Evolutionary conservation across 1,140 invertebrate genomes (phyloP).

Genomic region (Drosophila truncata): DNA sequence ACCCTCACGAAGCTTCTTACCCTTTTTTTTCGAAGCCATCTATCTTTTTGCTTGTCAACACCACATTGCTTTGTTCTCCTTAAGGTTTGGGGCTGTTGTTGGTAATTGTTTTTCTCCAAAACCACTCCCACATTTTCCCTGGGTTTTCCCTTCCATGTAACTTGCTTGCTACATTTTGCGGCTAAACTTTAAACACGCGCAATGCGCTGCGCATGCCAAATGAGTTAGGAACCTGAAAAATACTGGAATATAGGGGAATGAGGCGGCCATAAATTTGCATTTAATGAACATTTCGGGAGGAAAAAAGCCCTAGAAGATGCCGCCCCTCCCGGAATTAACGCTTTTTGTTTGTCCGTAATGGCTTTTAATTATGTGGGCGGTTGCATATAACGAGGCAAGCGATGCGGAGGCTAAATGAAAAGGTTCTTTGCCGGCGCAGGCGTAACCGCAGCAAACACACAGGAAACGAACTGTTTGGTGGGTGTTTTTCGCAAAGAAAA

Average conservation of each 20-base stretch:
- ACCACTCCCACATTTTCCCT: slow-evolving; percentile 14
- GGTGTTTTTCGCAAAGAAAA: slow-evolving; percentile 38
- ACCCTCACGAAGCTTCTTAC: neutral
- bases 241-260: neutral
- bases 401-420: slow-evolving; percentile 14
- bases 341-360: slow-evolving; percentile 72
- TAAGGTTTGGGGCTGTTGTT: slow-evolving; percentile 22
- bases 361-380: slow-evolving; percentile 79
- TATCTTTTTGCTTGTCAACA: slow-evolving; percentile 76
- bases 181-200: slow-evolving; percentile 77
- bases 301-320: slow-evolving; percentile 36
- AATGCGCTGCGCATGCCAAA: slow-evolving; percentile 78
- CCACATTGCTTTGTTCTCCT: slow-evolving; percentile 43
- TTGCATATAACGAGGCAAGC: slow-evolving; percentile 27
- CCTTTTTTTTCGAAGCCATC: slow-evolving; percentile 53
- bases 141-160: neutral
- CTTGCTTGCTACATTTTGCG: slow-evolving; percentile 57
- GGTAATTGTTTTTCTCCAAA: slow-evolving; percentile 77
- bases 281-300: slow-evolving; percentile 72
- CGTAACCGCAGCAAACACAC: slow-evolving; percentile 62
- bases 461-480: slow-evolving; percentile 60
- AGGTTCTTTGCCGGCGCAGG: slow-evolving; percentile 51
- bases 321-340: slow-evolving; percentile 48
- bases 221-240: slow-evolving; percentile 40
- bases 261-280: slow-evolving; percentile 75